phyloP scores from a whole-genome alignment of 2,113 vertebrate species.

The Gambusia affinis region DNA sequence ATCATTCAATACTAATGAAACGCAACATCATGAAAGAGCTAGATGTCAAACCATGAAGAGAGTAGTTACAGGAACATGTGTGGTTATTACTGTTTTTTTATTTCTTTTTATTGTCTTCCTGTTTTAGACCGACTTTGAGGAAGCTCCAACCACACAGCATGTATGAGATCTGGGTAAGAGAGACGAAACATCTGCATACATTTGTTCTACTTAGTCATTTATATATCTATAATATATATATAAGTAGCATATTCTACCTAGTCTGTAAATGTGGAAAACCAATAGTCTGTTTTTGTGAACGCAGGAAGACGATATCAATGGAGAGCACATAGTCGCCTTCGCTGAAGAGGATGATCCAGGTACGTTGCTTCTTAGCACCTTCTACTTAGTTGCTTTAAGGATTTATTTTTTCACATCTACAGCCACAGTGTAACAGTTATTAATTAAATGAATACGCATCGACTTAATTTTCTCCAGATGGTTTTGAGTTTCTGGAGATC shows the following conservation, averaged over 20 bases:
- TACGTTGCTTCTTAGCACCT: constrained; percentile 36
- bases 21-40: not conserved
- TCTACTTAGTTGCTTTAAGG: not conserved
- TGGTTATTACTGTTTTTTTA: not conserved
- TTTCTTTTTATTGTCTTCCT: not conserved
- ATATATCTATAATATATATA: not conserved
- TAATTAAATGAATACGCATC: not conserved
- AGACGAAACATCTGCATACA: not conserved
- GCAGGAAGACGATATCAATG: constrained; percentile 90
- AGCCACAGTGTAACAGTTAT: not conserved
- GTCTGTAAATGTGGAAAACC: not conserved
- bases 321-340: constrained; percentile 94
- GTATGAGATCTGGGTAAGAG: constrained; percentile 93
- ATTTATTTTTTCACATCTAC: not conserved
- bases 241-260: not conserved
- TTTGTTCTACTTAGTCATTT: not conserved
- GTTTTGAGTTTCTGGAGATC: constrained; percentile 91
- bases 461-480: constrained; percentile 76
- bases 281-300: not conserved
- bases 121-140: constrained; percentile 87
- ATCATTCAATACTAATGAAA: not conserved
- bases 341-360: constrained; percentile 91
- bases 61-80: not conserved
- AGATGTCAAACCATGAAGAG: not conserved
- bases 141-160: constrained; percentile 91